These are phyloP conservation scores for Cassiopea xamachana DNA, from an alignment of 30 jellyfish, hydroid and myxozoan genomes.

Conservation along the genomic window DNA sequence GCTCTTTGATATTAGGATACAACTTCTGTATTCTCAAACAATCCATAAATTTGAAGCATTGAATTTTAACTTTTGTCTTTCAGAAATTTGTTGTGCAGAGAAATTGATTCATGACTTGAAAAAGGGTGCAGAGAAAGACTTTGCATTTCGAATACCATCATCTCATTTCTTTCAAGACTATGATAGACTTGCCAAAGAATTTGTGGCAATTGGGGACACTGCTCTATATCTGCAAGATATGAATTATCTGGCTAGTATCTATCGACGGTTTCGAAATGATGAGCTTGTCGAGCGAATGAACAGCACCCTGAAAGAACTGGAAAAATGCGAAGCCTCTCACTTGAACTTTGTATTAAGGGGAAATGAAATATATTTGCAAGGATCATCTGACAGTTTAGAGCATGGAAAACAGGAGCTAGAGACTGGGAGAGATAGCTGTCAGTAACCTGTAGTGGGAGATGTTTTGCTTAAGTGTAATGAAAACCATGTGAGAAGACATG, in stretches of 20 bases:
- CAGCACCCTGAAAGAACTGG: neutral
- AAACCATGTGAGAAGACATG: too few relatives aligned
- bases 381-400: neutral
- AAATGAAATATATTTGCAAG: slow-evolving; percentile 7
- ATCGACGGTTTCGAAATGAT: slow-evolving; percentile 17
- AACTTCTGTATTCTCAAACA: too few relatives aligned
- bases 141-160: slow-evolving; percentile 37
- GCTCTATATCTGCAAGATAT: slow-evolving; percentile 44
- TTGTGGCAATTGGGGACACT: neutral
- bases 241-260: slow-evolving; percentile 28
- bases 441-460: too few relatives aligned
- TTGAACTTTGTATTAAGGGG: slow-evolving; percentile 1
- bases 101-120: slow-evolving; percentile 55
- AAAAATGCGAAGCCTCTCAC: neutral
- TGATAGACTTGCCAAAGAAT: slow-evolving; percentile 10
- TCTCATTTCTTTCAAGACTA: slow-evolving; percentile 28
- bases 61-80: neutral
- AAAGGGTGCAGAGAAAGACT: slow-evolving; percentile 18
- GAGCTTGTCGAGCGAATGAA: slow-evolving; percentile 7
- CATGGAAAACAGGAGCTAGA: neutral
- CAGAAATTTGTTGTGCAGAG: slow-evolving; percentile 77
- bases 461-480: too few relatives aligned
- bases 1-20: too few relatives aligned
- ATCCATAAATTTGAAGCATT: too few relatives aligned
- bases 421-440: neutral